Percentiles rank a stretch among this genome's conserved stretches.
Conservation (phyloP, 1,140 invertebrate genomes). For the Ericerus pela region DNA sequence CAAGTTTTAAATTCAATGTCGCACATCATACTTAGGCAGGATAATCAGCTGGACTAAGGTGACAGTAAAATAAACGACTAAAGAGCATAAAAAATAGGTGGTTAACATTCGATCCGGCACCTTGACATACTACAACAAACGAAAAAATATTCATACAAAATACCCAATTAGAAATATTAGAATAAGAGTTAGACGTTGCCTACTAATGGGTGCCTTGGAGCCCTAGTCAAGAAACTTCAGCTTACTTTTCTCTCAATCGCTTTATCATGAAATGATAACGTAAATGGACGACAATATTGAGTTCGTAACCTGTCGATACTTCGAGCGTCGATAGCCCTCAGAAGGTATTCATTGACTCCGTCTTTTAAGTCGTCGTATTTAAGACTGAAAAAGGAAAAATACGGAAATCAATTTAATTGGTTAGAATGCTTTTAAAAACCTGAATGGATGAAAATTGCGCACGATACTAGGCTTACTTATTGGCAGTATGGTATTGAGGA, state of each 20-base stretch:
- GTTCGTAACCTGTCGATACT: slow-evolving; percentile 73
- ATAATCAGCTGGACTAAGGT: slow-evolving; percentile 46
- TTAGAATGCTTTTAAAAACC: background rate
- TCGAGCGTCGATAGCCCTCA: slow-evolving; percentile 83
- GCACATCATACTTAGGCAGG: slow-evolving; percentile 45
- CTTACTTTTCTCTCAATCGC: slow-evolving; percentile 64
- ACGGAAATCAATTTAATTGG: background rate
- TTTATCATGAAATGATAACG: slow-evolving; percentile 62
- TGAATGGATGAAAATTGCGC: background rate
- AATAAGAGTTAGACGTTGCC: too few species aligned
- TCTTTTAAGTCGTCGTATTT: slow-evolving; percentile 42
- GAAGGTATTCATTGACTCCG: slow-evolving; percentile 87
- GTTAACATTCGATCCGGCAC: slow-evolving; percentile 70
- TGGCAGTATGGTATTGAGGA: slow-evolving; percentile 26
- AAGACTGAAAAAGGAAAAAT: background rate
- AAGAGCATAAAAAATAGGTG: slow-evolving; percentile 68
- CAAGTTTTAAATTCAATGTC: background rate
- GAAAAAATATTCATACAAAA: slow-evolving; percentile 17
- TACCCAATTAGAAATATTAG: background rate
- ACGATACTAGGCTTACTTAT: background rate
- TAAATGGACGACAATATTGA: slow-evolving; percentile 66
- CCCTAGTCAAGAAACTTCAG: background rate
- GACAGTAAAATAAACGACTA: slow-evolving; percentile 50
- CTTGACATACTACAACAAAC: slow-evolving; percentile 47
- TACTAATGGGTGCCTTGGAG: too few species aligned